Conservation (phyloP, 2,113 vertebrate species). For the Percina caprodes region DNA sequence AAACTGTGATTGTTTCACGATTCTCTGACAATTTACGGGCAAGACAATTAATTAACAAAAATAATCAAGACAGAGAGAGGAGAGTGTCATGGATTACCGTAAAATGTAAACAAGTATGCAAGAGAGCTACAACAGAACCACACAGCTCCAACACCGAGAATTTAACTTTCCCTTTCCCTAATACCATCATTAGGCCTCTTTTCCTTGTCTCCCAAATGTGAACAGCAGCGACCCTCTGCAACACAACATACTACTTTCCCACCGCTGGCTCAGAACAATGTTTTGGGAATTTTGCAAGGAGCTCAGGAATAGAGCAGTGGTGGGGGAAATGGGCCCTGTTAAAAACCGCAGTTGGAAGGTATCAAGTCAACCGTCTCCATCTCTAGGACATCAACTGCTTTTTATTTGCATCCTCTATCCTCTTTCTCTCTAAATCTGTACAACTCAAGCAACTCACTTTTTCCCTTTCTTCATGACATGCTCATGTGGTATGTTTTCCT, state of each 20-base stretch:
- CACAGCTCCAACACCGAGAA: constrained; percentile 56
- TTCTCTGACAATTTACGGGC: not conserved
- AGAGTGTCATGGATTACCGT: not conserved
- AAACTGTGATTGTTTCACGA: not conserved
- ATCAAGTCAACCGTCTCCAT: constrained; percentile 56
- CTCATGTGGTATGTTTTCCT: not conserved
- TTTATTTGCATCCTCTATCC: constrained; percentile 32
- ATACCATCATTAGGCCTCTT: constrained; percentile 63
- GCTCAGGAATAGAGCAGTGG: constrained; percentile 53
- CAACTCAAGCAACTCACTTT: not conserved
- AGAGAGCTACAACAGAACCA: not conserved
- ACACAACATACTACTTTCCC: constrained; percentile 63
- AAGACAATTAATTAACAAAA: not conserved
- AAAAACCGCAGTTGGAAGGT: constrained; percentile 71
- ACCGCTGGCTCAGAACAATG: constrained; percentile 61
- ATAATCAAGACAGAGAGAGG: not conserved
- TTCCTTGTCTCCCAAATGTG: constrained; percentile 22
- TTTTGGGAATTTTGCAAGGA: constrained; percentile 65
- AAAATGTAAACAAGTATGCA: not conserved
- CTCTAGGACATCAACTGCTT: constrained; percentile 47
- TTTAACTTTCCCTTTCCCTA: constrained; percentile 46
- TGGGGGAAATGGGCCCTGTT: constrained; percentile 71
- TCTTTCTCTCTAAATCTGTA: not conserved
- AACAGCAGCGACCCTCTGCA: constrained; percentile 57
- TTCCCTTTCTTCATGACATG: constrained; percentile 5